Evolutionary conservation across 2,797 vertebrate genomes (phyloP).

Genomic region (Cossypha niveicapilla): DNA sequence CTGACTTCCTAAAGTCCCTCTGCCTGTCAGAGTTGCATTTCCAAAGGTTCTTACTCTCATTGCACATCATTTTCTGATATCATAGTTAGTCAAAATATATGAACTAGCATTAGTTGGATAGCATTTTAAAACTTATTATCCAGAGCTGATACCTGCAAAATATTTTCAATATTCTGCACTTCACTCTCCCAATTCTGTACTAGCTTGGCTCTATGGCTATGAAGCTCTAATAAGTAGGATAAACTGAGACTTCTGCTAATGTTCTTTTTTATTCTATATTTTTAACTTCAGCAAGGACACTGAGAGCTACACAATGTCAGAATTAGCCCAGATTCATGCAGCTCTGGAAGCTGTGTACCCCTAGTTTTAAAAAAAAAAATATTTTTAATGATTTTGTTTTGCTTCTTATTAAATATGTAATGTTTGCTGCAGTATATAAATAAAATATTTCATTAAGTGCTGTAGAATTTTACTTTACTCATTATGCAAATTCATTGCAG

Average conservation of each 20-base stretch:
- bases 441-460: neutral
- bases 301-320: neutral
- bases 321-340: neutral
- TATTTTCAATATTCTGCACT: neutral
- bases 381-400: neutral
- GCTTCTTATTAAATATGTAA: neutral
- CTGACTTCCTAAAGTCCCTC: neutral
- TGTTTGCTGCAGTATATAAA: neutral
- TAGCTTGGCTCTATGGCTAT: neutral
- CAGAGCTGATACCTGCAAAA: neutral
- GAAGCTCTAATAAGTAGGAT: neutral
- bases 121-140: neutral
- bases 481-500: neutral
- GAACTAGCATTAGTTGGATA: neutral
- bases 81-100: neutral
- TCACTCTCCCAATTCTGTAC: rapidly evolving
- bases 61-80: neutral
- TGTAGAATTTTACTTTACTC: neutral
- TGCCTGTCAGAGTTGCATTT: neutral
- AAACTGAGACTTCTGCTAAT: neutral
- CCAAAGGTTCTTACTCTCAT: neutral
- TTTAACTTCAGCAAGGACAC: neutral
- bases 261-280: neutral
- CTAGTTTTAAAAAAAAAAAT: neutral
- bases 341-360: neutral